Base-by-base conservation (phyloP, 2,888 invertebrate species). In the Heliconius aoede region DNA sequence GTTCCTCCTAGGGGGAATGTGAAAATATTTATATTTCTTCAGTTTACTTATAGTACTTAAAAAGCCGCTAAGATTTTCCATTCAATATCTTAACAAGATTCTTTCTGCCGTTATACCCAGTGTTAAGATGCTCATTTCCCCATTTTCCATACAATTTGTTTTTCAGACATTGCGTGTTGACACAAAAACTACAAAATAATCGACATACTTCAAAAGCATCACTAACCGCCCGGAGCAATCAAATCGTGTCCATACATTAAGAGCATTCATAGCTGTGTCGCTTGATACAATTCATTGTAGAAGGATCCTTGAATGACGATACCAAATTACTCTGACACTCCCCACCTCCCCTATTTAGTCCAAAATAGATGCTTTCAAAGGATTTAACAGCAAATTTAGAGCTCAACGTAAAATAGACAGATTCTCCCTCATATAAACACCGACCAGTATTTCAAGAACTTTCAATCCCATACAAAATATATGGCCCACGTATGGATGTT, bases 231-330 rank as follows among this genome's bases (percentile, higher is more conserved):
- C 82, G 84, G 62, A 82, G 83, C 83, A 80, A 84, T 91, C 90
- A 89, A 91, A 90, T 90, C 89, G 90, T 90, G 91, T 89, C 89
- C 90, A 89, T 90, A 90, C 90, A 91, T 90, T 90, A 90, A 89
- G 87, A 91, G 88, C 91, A 89, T 89, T 90, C 90, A 90, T 89
- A 89, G 91, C 88, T 88, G 87, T 91, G 92, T 91, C 91, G 90
- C 89, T 90, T 92, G 92, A 93, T 93, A 90, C 92, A 90, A 92
- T 92, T 91, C 92, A 91, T 92, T 92, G 92, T 83, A 85, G 84
- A 87, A 85, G 89, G 88, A 91, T 90, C 88, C 89, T 89, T 87
- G 92, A 90, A 92, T 91, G n/a, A n/a, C n/a, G n/a, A 91, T 90
- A 89, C 90, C 89, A 72, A 64, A 46, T 30, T 60, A 60, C 15